phyloP scores from a whole-genome alignment of 1,140 invertebrate genomes.

The Cepaea nemoralis region DNA sequence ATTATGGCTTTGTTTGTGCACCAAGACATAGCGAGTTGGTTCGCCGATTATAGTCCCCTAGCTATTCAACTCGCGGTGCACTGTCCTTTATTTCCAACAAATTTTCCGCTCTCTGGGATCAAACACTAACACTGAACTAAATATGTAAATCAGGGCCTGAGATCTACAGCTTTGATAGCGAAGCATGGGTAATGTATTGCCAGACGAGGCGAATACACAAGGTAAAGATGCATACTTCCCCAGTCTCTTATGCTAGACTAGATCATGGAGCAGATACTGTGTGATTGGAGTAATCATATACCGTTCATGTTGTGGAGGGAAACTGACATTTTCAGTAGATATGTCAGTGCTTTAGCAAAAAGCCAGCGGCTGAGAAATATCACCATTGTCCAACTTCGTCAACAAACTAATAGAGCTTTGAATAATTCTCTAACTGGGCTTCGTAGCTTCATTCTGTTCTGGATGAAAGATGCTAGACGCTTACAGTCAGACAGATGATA shows the following conservation, averaged over 20 bases:
- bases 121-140: too few species aligned
- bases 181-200: neutral
- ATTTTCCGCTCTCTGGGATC: neutral
- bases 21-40: too few species aligned
- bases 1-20: too few species aligned
- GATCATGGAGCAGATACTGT: neutral
- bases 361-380: neutral
- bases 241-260: neutral
- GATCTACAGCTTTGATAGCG: neutral
- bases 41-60: too few species aligned
- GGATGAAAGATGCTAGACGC: constrained; percentile 4
- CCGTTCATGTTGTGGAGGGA: neutral
- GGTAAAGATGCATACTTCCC: neutral
- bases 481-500: neutral
- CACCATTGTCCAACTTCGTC: neutral
- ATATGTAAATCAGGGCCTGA: neutral
- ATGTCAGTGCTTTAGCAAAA: neutral
- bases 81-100: neutral
- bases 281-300: neutral
- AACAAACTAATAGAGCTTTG: neutral
- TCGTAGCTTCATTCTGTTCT: neutral
- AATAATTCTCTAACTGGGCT: neutral
- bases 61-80: neutral
- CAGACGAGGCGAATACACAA: neutral
- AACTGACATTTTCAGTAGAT: neutral